These are phyloP conservation scores for Idaea straminata DNA, from an alignment of 2,888 invertebrate genomes.

Conservation along the genomic window DNA sequence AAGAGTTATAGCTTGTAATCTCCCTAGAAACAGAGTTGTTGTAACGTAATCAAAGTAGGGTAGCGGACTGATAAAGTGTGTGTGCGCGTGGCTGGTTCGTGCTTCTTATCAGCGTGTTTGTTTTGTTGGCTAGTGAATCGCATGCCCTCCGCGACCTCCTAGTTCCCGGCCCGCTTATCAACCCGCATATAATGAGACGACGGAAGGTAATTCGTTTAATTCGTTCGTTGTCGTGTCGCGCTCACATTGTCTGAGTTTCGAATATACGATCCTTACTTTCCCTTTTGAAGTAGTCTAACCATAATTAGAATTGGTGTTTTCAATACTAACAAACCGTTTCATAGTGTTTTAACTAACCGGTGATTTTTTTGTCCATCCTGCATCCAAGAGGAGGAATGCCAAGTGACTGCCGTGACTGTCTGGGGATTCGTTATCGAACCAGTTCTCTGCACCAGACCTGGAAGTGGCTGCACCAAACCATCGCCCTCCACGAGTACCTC, in stretches of 20 bases:
- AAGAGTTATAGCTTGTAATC: constrained; percentile 3
- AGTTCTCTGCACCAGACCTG: constrained; percentile 94
- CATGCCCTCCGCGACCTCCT: constrained; percentile 76
- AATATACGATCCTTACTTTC: constrained; percentile 17
- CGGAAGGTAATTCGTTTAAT: constrained; percentile 62
- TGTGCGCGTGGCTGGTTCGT: constrained; percentile 69
- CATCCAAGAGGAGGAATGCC: constrained; percentile 80
- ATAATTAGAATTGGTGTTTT: constrained; percentile 27
- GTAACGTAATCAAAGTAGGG: constrained; percentile 34
- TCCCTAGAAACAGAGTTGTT: constrained; percentile 25
- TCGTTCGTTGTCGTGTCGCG: constrained; percentile 58
- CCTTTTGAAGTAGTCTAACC: constrained; percentile 21
- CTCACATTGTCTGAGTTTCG: constrained; percentile 18
- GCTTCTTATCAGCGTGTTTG: constrained; percentile 74
- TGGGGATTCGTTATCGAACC: constrained; percentile 93
- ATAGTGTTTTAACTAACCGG: constrained; percentile 52
- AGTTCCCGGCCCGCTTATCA: constrained; percentile 71
- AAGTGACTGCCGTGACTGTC: constrained; percentile 89
- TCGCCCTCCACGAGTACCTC: constrained; percentile 92
- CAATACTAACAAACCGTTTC: constrained; percentile 25
- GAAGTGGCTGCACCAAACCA: constrained; percentile 97
- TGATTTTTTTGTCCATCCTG: constrained; percentile 71
- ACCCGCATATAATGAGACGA: constrained; percentile 71
- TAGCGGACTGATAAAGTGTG: constrained; percentile 48
- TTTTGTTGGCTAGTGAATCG: constrained; percentile 65